Conservation (phyloP, 2,888 invertebrate genomes). For the Acanthosoma haemorrhoidale region DNA sequence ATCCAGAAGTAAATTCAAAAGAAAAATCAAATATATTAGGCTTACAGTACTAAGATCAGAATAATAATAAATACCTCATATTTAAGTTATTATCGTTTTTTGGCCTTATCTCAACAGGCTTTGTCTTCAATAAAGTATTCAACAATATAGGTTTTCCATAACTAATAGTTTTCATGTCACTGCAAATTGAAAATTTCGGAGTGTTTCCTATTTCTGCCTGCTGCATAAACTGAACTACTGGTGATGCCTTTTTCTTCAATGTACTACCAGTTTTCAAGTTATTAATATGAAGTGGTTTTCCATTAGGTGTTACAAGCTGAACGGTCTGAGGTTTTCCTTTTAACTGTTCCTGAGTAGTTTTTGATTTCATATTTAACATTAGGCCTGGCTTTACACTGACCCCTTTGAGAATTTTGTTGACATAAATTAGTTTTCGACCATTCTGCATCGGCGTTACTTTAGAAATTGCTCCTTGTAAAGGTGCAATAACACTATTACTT, state of each 20-base stretch:
- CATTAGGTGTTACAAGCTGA: background rate
- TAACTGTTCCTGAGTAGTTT: background rate
- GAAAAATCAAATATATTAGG: no score
- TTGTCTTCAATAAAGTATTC: background rate
- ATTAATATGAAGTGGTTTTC: background rate
- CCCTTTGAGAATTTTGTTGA: background rate
- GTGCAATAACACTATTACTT: background rate
- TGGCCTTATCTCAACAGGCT: no score
- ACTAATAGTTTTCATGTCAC: background rate
- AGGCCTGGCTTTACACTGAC: background rate
- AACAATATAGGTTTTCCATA: background rate
- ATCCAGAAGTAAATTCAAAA: no score
- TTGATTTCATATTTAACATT: conserved; percentile 8
- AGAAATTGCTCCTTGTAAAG: background rate
- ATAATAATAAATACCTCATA: no score
- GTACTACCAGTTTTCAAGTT: background rate
- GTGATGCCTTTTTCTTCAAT: background rate
- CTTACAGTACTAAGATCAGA: no score
- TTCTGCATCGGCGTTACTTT: background rate
- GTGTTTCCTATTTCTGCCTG: background rate
- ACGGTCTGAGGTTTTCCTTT: background rate
- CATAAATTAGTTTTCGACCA: background rate
- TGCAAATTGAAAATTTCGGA: background rate
- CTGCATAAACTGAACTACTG: no score
- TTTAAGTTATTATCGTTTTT: no score